phyloP scores from a whole-genome alignment of 2,888 invertebrate genomes.

The Altica lythri region DNA sequence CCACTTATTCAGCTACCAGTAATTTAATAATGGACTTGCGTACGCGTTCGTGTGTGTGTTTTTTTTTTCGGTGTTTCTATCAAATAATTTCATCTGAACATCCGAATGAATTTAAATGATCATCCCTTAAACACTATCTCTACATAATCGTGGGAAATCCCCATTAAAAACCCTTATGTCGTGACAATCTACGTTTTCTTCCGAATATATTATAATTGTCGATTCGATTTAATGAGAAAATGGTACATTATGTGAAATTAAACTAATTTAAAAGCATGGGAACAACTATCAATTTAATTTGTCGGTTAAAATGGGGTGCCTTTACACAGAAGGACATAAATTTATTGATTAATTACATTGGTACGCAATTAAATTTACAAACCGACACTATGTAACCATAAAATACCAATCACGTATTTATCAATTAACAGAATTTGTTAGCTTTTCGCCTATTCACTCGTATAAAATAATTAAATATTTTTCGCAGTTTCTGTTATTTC shows the following conservation, averaged over 20 bases:
- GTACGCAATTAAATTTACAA: too few species aligned
- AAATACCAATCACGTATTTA: too few species aligned
- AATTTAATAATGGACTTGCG: conserved; percentile 35
- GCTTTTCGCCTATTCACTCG: too few species aligned
- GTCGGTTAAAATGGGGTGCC: neutral
- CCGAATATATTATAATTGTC: conserved; percentile 43
- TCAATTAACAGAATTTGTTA: too few species aligned
- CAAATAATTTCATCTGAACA: conserved; percentile 36
- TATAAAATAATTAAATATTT: too few species aligned
- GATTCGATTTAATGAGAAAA: conserved; percentile 32
- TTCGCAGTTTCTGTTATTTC: too few species aligned
- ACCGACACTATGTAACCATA: too few species aligned
- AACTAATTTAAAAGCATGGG: conserved; percentile 26
- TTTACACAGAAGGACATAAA: neutral
- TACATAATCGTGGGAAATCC: conserved; percentile 46
- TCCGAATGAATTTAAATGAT: conserved; percentile 36
- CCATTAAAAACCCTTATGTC: conserved; percentile 32
- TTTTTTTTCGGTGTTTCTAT: conserved; percentile 39
- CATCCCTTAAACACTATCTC: too few species aligned
- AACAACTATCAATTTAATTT: conserved; percentile 12
- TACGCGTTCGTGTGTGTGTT: conserved; percentile 29
- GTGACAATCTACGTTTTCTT: conserved; percentile 44
- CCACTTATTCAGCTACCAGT: conserved; percentile 5
- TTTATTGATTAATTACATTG: neutral
- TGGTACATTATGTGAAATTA: conserved; percentile 19